Conservation (phyloP, 1,140 invertebrate genomes). For the Babylonia areolata region DNA sequence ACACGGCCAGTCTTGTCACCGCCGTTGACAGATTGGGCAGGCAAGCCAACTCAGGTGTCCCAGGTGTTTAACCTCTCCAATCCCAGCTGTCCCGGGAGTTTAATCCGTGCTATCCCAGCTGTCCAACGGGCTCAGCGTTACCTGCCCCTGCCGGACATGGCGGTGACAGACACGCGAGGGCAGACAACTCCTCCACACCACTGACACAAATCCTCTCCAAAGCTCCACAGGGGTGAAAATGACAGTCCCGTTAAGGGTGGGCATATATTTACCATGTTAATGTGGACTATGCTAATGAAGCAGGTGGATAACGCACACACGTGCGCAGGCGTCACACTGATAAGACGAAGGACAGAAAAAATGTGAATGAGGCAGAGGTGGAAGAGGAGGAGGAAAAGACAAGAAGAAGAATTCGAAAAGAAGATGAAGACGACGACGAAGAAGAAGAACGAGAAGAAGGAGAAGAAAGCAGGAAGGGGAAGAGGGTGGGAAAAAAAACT, state of each 20-base stretch:
- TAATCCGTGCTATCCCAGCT: too few species aligned
- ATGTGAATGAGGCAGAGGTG: too few species aligned
- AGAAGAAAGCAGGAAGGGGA: too few species aligned
- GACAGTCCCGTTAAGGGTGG: background rate
- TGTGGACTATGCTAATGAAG: background rate
- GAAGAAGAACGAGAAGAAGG: too few species aligned
- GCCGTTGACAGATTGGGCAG: background rate
- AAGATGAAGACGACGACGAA: too few species aligned
- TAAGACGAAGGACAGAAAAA: too few species aligned
- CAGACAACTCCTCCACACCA: background rate
- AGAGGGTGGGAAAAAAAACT: too few species aligned
- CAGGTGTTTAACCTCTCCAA: too few species aligned
- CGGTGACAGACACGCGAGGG: background rate
- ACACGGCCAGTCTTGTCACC: conserved; percentile 3
- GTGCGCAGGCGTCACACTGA: background rate
- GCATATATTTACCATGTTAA: background rate
- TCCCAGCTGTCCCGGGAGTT: too few species aligned
- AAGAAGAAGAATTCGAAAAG: too few species aligned
- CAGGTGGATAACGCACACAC: background rate
- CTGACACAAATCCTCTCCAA: background rate
- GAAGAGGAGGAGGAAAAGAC: too few species aligned
- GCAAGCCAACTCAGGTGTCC: background rate
- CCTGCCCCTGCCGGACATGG: background rate
- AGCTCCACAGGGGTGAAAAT: background rate
- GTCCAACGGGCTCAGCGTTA: background rate